These are phyloP conservation scores for Criorhina ranunculi DNA, from an alignment of 2,888 invertebrate genomes.

Conservation along the genomic window DNA sequence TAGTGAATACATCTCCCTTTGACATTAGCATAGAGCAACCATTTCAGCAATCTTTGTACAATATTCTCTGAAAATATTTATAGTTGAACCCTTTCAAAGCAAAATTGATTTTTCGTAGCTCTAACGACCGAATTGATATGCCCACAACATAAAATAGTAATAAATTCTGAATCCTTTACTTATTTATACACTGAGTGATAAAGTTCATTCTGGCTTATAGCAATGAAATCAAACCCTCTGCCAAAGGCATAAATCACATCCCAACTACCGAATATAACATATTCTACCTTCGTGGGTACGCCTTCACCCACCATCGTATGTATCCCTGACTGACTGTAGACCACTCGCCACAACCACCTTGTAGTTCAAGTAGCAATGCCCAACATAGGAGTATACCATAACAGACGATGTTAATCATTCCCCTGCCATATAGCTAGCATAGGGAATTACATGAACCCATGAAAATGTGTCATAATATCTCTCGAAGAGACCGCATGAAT, in stretches of 20 bases:
- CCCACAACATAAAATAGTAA: conserved; percentile 26
- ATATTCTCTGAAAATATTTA: background rate
- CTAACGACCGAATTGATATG: conserved; percentile 17
- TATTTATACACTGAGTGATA: conserved; percentile 48
- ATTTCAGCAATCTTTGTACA: background rate
- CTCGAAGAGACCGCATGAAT: conserved; percentile 57
- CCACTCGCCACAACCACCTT: conserved; percentile 15
- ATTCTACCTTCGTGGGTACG: conserved; percentile 38
- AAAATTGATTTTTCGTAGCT: conserved; percentile 24
- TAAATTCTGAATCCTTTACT: conserved; percentile 39
- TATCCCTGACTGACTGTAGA: conserved; percentile 8
- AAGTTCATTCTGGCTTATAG: conserved; percentile 42
- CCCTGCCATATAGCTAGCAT: conserved; percentile 18
- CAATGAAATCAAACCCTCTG: conserved; percentile 46
- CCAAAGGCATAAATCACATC: conserved; percentile 59
- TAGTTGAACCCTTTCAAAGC: background rate
- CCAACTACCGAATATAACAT: conserved; percentile 53
- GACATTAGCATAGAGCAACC: too few relatives aligned
- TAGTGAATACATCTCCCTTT: too few relatives aligned
- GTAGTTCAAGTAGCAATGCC: conserved; percentile 57
- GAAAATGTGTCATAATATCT: conserved; percentile 60
- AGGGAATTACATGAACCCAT: conserved; percentile 28
- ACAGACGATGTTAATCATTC: conserved; percentile 68
- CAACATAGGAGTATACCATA: conserved; percentile 47
- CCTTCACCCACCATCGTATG: conserved; percentile 14